Evolutionary conservation across 2,113 vertebrate genomes (phyloP).

Genomic region (Chlorodrepanis virens): DNA sequence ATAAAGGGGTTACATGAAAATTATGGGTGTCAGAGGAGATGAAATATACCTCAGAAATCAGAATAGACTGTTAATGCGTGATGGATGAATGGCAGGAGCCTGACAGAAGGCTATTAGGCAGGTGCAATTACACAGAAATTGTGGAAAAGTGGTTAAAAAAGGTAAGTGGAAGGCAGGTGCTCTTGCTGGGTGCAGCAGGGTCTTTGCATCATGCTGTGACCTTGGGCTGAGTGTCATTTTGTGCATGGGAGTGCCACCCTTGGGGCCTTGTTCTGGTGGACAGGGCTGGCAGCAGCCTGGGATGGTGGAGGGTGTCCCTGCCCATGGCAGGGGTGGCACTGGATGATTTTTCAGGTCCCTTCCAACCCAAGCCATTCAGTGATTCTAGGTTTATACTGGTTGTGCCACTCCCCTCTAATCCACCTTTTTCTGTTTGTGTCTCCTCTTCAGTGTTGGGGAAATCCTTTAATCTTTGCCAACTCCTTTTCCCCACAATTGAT

Average conservation of each 20-base stretch:
- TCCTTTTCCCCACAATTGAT: background rate
- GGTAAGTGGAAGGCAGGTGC: background rate
- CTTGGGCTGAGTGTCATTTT: background rate
- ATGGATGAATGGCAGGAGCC: conserved; percentile 3
- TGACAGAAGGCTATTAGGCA: conserved; percentile 6
- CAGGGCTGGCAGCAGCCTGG: background rate
- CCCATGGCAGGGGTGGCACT: background rate
- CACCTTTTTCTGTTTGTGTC: background rate
- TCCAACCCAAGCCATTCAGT: background rate
- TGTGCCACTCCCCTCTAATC: background rate
- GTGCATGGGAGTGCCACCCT: background rate
- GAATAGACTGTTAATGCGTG: background rate
- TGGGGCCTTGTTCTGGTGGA: background rate
- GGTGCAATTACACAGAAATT: background rate
- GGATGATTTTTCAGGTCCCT: background rate
- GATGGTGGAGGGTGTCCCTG: rapidly evolving
- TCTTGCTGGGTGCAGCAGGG: background rate
- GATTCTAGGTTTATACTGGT: no score
- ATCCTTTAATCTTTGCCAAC: background rate
- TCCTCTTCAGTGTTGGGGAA: background rate
- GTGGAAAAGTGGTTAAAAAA: background rate
- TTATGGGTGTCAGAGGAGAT: conserved; percentile 18
- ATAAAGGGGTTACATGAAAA: conserved; percentile 43
- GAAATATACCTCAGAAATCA: conserved; percentile 20
- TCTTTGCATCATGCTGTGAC: background rate